Evolutionary conservation across 2,888 invertebrate genomes (phyloP), one percentile per base, ranked within the genome.

Genomic region (Deilephila porcellus): DNA sequence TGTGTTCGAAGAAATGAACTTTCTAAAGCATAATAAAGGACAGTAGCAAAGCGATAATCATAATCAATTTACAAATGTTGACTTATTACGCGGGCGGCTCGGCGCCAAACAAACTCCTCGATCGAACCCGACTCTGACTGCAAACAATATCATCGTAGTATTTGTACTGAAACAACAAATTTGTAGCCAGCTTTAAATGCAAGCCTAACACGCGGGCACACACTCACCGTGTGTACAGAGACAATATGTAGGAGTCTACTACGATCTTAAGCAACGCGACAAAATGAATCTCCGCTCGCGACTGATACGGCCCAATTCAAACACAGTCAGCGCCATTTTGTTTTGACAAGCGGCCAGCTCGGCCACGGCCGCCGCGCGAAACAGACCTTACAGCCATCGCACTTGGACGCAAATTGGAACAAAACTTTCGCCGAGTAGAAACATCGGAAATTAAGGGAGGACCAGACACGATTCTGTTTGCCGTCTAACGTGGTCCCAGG

Each of bases 291-390:
- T 93, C 94, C 92, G 92, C 89, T 89, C 87, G 93, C 91, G 93
- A 94, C 92, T 93, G 94, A 94, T 94, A 94, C 94, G 93, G 92
- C 91, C 94, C 93, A 94, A 92, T 93, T 93, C 94, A 94, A 94
- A 94, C 93, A 93, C 82, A 91, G 91, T 90, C 93, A 91, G 89
- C 94, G 93, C 94, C 93, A 94, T 94, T 94, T 94, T 94, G 94
- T 94, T 94, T 93, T 93, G 90, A 91, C 92, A 92, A 93, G 90
- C 93, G 93, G 92, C 93, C 90, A 93, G 91, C 90, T 90, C 87
- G 82, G 81, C 74, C 76, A 73, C 73, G 71, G 70, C 74, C 29
- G 67, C 70, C 84, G 84, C 74, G 75, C 87, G 53, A 91, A 89
- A 87, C 77, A 81, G 85, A 82, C 90, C 91, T 87, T 81, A 85